These are phyloP conservation scores for Vollenhovia emeryi DNA, from an alignment of 1,140 invertebrate species.

Conservation along the genomic window DNA sequence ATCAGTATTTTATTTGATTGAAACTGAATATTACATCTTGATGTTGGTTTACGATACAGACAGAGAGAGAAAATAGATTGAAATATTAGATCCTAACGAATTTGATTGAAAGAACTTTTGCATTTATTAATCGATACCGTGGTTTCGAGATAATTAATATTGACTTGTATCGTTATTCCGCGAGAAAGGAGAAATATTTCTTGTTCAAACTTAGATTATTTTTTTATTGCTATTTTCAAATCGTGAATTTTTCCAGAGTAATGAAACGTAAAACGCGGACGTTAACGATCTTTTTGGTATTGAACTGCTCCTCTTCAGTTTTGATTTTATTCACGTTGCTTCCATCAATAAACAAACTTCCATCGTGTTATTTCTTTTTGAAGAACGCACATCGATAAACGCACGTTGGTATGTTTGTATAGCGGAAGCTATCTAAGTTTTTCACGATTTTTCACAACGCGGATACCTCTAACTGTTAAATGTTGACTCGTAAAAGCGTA, in stretches of 20 bases:
- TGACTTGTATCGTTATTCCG: no score
- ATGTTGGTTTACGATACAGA: not conserved
- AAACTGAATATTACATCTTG: slow-evolving; percentile 33
- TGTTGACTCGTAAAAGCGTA: not conserved
- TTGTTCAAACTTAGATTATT: not conserved
- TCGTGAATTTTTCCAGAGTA: not conserved
- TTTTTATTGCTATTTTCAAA: not conserved
- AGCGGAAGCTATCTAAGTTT: not conserved
- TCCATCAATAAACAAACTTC: not conserved
- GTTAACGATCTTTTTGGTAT: not conserved
- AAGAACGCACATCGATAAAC: not conserved
- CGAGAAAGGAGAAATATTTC: not conserved
- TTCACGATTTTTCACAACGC: not conserved
- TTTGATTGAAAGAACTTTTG: slow-evolving; percentile 35
- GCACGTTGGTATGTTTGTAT: not conserved
- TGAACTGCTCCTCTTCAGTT: not conserved
- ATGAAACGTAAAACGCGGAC: slow-evolving; percentile 15
- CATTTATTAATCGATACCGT: slow-evolving; percentile 17
- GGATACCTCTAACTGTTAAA: not conserved
- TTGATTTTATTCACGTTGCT: not conserved
- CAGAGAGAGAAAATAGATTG: slow-evolving; percentile 7
- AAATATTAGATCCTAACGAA: slow-evolving; percentile 35
- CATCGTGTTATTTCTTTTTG: not conserved
- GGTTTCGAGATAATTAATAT: slow-evolving; percentile 15
- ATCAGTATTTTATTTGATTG: slow-evolving; percentile 28